These are phyloP conservation scores for Percopsis omiscomaycus DNA, from an alignment of 2,797 vertebrate genomes.

Conservation along the genomic window DNA sequence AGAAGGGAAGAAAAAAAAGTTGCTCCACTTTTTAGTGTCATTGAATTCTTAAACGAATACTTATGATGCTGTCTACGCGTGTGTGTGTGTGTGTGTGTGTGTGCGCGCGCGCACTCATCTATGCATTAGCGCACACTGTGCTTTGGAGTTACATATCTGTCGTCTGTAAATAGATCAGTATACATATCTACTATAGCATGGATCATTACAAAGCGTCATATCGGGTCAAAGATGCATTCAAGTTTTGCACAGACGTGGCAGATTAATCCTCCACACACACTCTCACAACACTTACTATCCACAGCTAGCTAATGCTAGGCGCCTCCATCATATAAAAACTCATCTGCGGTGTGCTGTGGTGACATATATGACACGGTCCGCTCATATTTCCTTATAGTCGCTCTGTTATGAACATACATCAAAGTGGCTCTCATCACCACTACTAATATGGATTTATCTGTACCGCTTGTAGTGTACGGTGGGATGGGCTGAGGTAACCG, in stretches of 20 bases:
- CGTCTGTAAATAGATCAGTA: constrained; percentile 47
- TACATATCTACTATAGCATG: constrained; percentile 49
- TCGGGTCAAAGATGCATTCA: constrained; percentile 64
- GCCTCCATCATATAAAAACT: constrained; percentile 46
- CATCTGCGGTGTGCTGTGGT: constrained; percentile 66
- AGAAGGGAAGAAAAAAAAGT: constrained; percentile 42
- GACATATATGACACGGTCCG: constrained; percentile 65
- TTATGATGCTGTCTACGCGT: constrained; percentile 9
- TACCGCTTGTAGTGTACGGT: constrained; percentile 56
- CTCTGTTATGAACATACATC: constrained; percentile 64
- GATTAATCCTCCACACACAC: constrained; percentile 42
- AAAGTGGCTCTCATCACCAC: constrained; percentile 71
- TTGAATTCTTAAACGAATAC: constrained; percentile 39
- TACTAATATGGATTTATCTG: constrained; percentile 81
- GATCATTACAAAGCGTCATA: constrained; percentile 59
- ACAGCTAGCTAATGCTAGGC: constrained; percentile 5
- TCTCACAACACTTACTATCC: constrained; percentile 52
- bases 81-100: constrained; percentile 7
- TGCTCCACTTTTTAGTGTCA: constrained; percentile 52
- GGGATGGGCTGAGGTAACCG: constrained; percentile 73
- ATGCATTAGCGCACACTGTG: constrained; percentile 19
- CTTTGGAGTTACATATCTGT: constrained; percentile 56
- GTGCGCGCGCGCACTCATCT: constrained; percentile 5
- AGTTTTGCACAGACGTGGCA: constrained; percentile 54
- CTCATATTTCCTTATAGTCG: constrained; percentile 69